phyloP scores from a whole-genome alignment of 2,888 invertebrate genomes.

The Buathra laborator region DNA sequence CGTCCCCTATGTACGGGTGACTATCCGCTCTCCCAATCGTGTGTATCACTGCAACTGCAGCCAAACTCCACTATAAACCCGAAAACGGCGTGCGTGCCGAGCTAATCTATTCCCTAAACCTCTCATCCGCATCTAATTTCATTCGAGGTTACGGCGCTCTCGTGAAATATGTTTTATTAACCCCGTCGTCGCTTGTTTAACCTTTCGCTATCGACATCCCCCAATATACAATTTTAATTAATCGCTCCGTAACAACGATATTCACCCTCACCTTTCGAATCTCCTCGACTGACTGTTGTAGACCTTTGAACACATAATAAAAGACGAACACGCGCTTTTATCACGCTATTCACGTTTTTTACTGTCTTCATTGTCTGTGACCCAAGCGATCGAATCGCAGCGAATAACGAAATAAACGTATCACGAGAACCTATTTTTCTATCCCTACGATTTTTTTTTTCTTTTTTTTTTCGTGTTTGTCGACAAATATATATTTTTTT shows the following conservation, averaged over 20 bases:
- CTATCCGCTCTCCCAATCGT: conserved; percentile 10
- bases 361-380: too few relatives aligned
- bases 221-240: neutral
- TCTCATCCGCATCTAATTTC: conserved; percentile 48
- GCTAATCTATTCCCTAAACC: conserved; percentile 58
- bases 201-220: neutral
- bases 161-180: neutral
- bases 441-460: too few relatives aligned
- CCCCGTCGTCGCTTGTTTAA: neutral
- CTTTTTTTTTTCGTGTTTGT: too few relatives aligned
- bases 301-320: too few relatives aligned
- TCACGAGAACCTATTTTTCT: too few relatives aligned
- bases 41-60: neutral
- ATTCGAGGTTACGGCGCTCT: neutral
- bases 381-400: too few relatives aligned
- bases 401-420: too few relatives aligned
- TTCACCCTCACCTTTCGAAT: neutral
- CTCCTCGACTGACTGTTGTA: neutral
- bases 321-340: too few relatives aligned
- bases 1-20: conserved; percentile 33
- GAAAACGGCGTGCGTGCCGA: conserved; percentile 32
- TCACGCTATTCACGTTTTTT: too few relatives aligned
- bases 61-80: neutral
- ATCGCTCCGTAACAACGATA: neutral
- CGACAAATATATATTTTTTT: neutral